phyloP scores from a whole-genome alignment of 2,888 invertebrate species.

The Phalera bucephala region DNA sequence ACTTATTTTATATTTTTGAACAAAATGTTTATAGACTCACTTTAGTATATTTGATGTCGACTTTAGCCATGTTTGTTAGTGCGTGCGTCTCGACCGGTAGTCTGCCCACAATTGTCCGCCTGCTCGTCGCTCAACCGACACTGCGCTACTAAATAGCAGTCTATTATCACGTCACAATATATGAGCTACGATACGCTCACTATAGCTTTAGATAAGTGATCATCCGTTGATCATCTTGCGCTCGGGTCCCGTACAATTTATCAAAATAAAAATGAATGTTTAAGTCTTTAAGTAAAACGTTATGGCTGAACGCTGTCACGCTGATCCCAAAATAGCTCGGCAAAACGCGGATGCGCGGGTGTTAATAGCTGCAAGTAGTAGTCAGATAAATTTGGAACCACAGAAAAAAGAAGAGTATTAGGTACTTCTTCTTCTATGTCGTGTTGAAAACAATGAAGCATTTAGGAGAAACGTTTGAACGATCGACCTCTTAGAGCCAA shows the following conservation, averaged over 20 bases:
- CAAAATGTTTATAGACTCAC: constrained; percentile 38
- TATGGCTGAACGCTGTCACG: too few relatives aligned
- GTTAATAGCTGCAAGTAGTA: too few relatives aligned
- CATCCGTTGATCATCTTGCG: not conserved
- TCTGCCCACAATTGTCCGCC: constrained; percentile 27
- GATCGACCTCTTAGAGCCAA: too few relatives aligned
- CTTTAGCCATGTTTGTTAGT: constrained; percentile 65
- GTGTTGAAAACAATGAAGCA: too few relatives aligned
- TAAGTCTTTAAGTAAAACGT: too few relatives aligned
- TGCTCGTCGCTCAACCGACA: constrained; percentile 4
- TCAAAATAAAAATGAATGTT: not conserved
- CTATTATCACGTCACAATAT: not conserved
- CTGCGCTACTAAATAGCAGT: not conserved
- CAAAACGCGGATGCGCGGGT: too few relatives aligned
- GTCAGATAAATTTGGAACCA: too few relatives aligned
- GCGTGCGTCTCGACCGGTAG: constrained; percentile 35
- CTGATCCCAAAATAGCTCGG: too few relatives aligned
- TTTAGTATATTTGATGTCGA: constrained; percentile 78
- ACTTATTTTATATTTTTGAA: not conserved
- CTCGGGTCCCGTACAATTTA: not conserved
- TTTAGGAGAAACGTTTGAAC: too few relatives aligned
- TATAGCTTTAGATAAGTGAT: not conserved
- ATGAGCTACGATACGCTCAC: not conserved
- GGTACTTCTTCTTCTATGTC: too few relatives aligned
- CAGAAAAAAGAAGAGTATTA: too few relatives aligned